Base-by-base conservation (phyloP, 2,113 vertebrate species). In the Eclectus roratus region DNA sequence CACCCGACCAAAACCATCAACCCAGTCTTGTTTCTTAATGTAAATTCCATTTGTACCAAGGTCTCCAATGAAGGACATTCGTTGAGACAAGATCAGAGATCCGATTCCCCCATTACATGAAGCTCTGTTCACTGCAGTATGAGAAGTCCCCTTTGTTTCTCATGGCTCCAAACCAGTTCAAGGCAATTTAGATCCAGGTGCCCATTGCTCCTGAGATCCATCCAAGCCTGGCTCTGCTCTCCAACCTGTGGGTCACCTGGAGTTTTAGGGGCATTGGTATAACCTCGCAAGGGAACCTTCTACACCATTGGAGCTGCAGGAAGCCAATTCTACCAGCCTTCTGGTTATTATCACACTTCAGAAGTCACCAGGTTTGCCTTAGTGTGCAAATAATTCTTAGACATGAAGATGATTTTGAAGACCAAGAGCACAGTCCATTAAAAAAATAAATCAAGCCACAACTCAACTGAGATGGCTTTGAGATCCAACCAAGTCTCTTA, bases 321-420 rank as follows among this genome's bases (percentile, higher is more conserved):
- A 79, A 89, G 80, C 80, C 86, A 65, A 73, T 92, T 92, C 70
- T 69, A 49, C 89, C 65, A 89, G 77, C 70, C 84, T 91, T 49
- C 70, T 89, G 61, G 50, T 53, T 84, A 73, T 74, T 35, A 80
- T 5, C 53, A 44, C 35, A 33, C 41, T 87, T 77, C 64, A 91
- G 37, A 91, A 93, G 63, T 23, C 6, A 73, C 14, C 18, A 77
- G 31, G 19, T 61, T 90, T 88, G 71, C 58, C 41, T 61, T 37
- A 31, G 31, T 1, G 5, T 77, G 33, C 46, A 73, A 61, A 58
- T 61, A 41, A n/a, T 55, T 78, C 61, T 72, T 65, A 69, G 31
- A 72, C 37, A 72, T 80, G 71, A 77, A n/a, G 66, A 70, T 63
- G 24, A 72, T 91, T 94, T 72, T 88, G 71, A 76, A 89, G 61